These are phyloP conservation scores for Sylvia atricapilla DNA, from an alignment of 2,113 vertebrate genomes.

Conservation along the genomic window DNA sequence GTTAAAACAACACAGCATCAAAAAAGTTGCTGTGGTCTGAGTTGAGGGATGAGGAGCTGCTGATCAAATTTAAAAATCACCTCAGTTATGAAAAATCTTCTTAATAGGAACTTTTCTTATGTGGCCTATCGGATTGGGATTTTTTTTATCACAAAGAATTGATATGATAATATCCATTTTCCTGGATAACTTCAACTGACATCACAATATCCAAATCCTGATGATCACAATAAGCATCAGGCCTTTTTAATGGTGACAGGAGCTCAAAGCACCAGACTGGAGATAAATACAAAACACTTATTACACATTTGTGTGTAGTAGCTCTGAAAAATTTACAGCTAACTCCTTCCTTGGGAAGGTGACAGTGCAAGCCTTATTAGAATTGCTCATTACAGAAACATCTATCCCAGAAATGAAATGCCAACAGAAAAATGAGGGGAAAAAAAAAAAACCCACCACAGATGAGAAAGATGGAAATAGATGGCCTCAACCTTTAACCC, in stretches of 20 bases:
- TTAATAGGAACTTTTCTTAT: background rate
- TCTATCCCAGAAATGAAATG: background rate
- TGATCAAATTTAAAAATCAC: background rate
- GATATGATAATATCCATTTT: background rate
- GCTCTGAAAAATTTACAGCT: background rate
- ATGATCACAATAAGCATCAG: accelerated
- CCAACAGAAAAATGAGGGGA: background rate
- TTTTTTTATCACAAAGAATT: background rate
- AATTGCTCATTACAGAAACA: background rate
- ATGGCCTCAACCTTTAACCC: conserved; percentile 11
- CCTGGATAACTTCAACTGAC: background rate
- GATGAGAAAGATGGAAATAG: conserved; percentile 14
- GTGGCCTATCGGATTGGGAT: background rate
- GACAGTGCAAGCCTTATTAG: background rate
- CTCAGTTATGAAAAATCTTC: background rate
- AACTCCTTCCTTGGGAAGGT: background rate
- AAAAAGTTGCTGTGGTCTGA: background rate
- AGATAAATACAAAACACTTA: background rate
- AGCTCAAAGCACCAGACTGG: background rate
- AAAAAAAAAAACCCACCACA: background rate
- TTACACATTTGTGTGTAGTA: background rate
- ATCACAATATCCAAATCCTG: background rate
- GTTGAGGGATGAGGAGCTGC: background rate
- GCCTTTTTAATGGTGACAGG: background rate
- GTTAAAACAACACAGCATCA: background rate